Base-by-base conservation (phyloP, 1,140 invertebrate genomes). In the Heliconius hewitsoni region DNA sequence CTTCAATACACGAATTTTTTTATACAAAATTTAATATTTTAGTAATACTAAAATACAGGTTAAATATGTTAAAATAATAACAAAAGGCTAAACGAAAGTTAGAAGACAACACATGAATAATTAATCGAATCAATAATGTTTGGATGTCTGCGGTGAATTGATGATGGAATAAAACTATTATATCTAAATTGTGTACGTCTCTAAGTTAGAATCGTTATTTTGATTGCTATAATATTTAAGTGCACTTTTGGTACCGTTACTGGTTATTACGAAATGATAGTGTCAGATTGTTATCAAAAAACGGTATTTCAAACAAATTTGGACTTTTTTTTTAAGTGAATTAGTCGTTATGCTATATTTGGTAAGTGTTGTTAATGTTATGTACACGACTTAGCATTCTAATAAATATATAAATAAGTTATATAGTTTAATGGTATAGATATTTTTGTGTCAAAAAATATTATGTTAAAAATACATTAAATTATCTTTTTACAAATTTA, bases 221-320 rank as follows among this genome's bases (percentile, higher is more conserved):
- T 72, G 71, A 72, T 72, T 72, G 71, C 87, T 66, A 66, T 66
- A 66, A 66, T 66, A 30, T 66, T 66, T 66, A 66, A 66, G 60
- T 27, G n/a, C 60, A 66, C 60, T 66, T 66, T 66, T 27, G 55
- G 23, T 66, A 66, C 60, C 60, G 60, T 66, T 66, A 66, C 23
- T 27, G 60, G 60, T 66, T 66, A 66, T 66, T 66, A 66, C 60
- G n/a, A 11, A 27, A 30, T 66, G 60, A 66, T 66, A 66, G 23
- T 27, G 60, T 66, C 60, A 66, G 60, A 66, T 66, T 66, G 60
- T 66, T 66, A 66, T 66, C 60, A 23, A 30, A 66, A 30, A 13
- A 66, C 60, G 60, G 60, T 66, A 30, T 66, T 66, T 66, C 27
- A 27, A 66, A 60, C 2, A 27, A 66, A 30, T 66, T 66, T 27